Evolutionary conservation across 2,113 vertebrate species (phyloP), one percentile per base, ranked within the genome.

Genomic region (Atherinomorus stipes): DNA sequence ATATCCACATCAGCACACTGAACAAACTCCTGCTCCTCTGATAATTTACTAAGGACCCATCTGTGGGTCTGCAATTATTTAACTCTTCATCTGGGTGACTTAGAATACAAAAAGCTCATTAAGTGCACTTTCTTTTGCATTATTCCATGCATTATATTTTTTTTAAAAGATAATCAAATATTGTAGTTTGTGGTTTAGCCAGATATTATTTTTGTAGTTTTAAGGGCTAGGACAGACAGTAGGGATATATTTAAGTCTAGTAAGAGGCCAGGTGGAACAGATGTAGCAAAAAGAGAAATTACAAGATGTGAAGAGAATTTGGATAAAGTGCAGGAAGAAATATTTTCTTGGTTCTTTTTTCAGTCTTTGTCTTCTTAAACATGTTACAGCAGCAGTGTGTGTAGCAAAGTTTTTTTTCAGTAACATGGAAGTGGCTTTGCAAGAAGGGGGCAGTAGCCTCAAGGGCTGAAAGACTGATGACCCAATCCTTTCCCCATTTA

Each of bases 1-100:
- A 91, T 89, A 78, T 82, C 74, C 64, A 87, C 80, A 90, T 92
- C 83, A 84, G 74, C 68, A 74, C 70, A 87, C 62, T 88, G 64
- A 69, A 80, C 68, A 88, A 80, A 82, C 53, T 71, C 40, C 64
- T 56, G 21, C 51, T 71, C 58, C 66, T 65, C 12, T 64, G 38
- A 75, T 86, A 63, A 90, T 91, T 88, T 89, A 82, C 47, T 40
- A n/a, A 18, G 45, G 64, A 70, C 42, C 74, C 71, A 67, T 91
- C 74, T 83, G 70, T 71, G 64, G 78, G 42, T 22, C 16, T 59
- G 64, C 67, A 31, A 68, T 85, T 76, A 88, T 69, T 82, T 57
- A 68, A 8, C 51, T 71, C 57, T 78, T 81, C 51, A 76, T 59
- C 52, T 18, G 3, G 56, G 19, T 68, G 61, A 80, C 52, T 37